Conservation (phyloP, 2,797 vertebrate species). For the Alauda arvensis region DNA sequence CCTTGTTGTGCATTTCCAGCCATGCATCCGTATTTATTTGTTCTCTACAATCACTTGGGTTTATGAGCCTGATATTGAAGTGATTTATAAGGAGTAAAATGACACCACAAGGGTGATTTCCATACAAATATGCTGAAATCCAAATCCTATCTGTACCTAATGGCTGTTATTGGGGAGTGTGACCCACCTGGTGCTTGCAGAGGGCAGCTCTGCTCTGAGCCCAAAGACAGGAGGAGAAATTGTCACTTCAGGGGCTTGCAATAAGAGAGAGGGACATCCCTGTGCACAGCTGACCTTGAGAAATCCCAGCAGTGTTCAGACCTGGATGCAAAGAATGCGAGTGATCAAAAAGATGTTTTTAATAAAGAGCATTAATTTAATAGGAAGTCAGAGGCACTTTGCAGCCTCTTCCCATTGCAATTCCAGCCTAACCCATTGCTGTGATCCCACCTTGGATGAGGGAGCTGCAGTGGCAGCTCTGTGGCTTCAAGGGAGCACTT, state of each 20-base stretch:
- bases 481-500: neutral
- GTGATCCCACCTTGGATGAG: neutral
- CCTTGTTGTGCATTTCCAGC: neutral
- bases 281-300: neutral
- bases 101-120: neutral
- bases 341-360: neutral
- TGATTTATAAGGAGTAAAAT: neutral
- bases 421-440: neutral
- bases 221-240: neutral
- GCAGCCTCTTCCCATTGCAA: neutral
- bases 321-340: fast-evolving
- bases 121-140: neutral
- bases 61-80: conserved; percentile 4
- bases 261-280: neutral
- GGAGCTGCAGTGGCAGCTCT: neutral
- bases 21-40: conserved; percentile 7
- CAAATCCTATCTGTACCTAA: neutral
- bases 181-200: neutral
- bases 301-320: neutral
- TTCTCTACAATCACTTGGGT: neutral
- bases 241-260: neutral
- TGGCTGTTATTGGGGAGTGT: neutral
- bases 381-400: neutral
- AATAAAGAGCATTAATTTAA: neutral
- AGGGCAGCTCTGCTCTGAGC: neutral